phyloP scores from a whole-genome alignment of 2,113 vertebrate species.

The Tachuris rubrigastra region DNA sequence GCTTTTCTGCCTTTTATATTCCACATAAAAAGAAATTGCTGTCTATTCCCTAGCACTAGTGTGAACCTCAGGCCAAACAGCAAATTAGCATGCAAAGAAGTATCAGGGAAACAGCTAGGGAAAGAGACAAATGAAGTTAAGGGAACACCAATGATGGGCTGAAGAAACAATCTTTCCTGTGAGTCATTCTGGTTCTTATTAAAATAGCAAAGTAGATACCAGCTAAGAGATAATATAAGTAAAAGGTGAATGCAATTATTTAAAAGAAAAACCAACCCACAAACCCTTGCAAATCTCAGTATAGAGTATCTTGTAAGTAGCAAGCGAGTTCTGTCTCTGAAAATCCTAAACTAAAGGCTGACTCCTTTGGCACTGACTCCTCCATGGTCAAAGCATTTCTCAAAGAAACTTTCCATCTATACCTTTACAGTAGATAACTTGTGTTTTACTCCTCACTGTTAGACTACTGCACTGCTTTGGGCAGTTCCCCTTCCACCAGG shows the following conservation, averaged over 20 bases:
- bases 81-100: conserved; percentile 63
- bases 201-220: conserved; percentile 59
- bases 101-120: conserved; percentile 6
- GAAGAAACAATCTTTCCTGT: conserved; percentile 39
- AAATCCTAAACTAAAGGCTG: background rate
- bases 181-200: conserved; percentile 40
- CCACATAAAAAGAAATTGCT: conserved; percentile 20
- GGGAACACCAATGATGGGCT: conserved; percentile 12
- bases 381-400: conserved; percentile 35
- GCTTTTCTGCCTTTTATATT: conserved; percentile 21
- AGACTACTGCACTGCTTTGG: background rate
- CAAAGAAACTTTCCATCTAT: conserved; percentile 2
- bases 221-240: conserved; percentile 39
- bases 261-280: background rate
- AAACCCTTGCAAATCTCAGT: conserved; percentile 24
- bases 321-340: background rate
- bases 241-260: conserved; percentile 15
- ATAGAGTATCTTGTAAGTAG: background rate
- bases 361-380: conserved; percentile 63
- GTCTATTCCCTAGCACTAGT: conserved; percentile 37
- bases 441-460: background rate
- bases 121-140: background rate
- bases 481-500: background rate
- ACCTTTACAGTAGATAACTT: conserved; percentile 4
- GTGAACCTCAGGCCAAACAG: conserved; percentile 37